phyloP scores from a whole-genome alignment of 2,113 vertebrate species.

The Phaethon lepturus region DNA sequence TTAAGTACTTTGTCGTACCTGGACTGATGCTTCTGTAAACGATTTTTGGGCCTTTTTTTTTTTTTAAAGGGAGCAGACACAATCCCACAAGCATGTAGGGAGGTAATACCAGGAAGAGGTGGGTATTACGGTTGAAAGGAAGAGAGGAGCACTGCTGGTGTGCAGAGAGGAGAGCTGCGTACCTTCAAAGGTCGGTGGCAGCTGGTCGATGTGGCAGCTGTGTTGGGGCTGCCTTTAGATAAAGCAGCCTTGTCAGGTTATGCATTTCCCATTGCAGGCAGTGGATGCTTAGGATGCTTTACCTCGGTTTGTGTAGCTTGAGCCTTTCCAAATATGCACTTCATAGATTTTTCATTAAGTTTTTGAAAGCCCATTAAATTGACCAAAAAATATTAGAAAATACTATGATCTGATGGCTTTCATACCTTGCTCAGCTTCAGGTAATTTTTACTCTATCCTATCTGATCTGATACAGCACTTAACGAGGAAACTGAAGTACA shows the following conservation, averaged over 20 bases:
- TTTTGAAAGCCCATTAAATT: background rate
- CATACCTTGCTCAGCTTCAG: background rate
- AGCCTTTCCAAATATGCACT: background rate
- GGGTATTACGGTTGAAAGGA: background rate
- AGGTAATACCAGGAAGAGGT: background rate
- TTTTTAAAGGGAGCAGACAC: background rate
- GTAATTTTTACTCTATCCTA: background rate
- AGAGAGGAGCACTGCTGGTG: background rate
- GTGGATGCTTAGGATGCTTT: background rate
- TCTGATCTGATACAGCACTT: background rate
- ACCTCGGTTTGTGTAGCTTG: background rate
- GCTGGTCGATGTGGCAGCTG: fast-evolving
- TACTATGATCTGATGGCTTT: background rate
- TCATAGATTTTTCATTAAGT: background rate
- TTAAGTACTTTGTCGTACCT: background rate
- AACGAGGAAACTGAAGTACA: background rate
- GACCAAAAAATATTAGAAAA: background rate
- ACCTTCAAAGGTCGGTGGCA: background rate
- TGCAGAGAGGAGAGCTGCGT: background rate
- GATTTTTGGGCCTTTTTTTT: background rate
- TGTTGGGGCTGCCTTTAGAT: background rate
- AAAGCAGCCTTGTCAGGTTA: background rate
- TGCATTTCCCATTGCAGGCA: background rate
- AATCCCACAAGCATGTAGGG: background rate
- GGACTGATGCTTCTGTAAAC: background rate